A percentile compares a stretch with the other conserved stretches of the same genome.
These are phyloP conservation scores for Pammene aurita DNA, from an alignment of 2,888 invertebrate species.

Conservation along the genomic window DNA sequence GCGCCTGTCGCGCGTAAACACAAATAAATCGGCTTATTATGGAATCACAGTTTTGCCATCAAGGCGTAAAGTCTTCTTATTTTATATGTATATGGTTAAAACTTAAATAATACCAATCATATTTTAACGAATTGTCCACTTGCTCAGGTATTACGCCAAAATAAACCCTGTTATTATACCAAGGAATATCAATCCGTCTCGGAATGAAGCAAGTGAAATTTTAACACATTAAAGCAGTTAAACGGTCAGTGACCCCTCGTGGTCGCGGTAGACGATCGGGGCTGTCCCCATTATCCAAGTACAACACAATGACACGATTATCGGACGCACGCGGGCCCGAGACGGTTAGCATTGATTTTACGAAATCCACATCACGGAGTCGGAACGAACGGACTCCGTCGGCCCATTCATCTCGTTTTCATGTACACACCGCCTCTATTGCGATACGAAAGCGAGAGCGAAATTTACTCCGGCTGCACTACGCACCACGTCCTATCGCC, in stretches of 20 bases:
- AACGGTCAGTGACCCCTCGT: conserved; percentile 64
- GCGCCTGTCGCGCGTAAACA: too few relatives aligned
- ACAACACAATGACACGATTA: conserved; percentile 76
- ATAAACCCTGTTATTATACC: conserved; percentile 4
- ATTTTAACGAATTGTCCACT: background rate
- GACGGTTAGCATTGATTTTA: conserved; percentile 78
- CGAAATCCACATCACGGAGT: conserved; percentile 78
- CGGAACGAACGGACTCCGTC: conserved; percentile 77
- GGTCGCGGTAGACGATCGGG: conserved; percentile 60
- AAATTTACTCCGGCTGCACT: conserved; percentile 76
- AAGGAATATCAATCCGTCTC: conserved; percentile 49
- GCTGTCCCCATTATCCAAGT: conserved; percentile 68
- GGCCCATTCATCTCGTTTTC: conserved; percentile 82
- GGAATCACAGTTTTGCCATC: too few relatives aligned
- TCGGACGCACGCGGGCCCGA: conserved; percentile 67
- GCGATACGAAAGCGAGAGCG: conserved; percentile 82
- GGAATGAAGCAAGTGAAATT: conserved; percentile 63
- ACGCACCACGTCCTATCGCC: conserved; percentile 66
- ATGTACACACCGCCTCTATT: conserved; percentile 76
- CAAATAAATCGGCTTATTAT: too few relatives aligned
- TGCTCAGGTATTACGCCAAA: background rate
- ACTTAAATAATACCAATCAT: background rate
- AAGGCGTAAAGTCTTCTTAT: too few relatives aligned
- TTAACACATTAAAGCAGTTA: conserved; percentile 63
- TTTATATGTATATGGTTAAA: too few relatives aligned